These are phyloP conservation scores for Chrysolina haemoptera DNA, from an alignment of 2,888 invertebrate species.

Conservation along the genomic window DNA sequence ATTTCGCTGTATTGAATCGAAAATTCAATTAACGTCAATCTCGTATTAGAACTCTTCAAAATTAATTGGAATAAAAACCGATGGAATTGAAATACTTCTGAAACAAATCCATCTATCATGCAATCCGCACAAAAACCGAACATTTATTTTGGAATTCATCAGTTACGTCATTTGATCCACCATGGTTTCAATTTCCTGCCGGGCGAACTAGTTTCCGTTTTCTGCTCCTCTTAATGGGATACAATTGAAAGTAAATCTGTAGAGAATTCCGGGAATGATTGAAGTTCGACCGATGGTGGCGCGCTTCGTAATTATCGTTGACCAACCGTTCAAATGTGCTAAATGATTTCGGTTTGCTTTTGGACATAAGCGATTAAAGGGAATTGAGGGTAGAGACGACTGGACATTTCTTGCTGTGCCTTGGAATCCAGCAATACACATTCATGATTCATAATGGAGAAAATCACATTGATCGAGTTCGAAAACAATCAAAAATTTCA, in stretches of 20 bases:
- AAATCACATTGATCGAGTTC: no score
- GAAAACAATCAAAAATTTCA: no score
- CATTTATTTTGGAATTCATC: conserved; percentile 26
- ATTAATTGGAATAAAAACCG: not conserved
- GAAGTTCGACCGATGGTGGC: not conserved
- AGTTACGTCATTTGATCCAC: conserved; percentile 34
- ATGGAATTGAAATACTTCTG: not conserved
- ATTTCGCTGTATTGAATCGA: no score
- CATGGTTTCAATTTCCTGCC: conserved; percentile 41
- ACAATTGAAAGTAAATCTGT: conserved; percentile 26
- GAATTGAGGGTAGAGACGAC: not conserved
- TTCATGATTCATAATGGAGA: no score
- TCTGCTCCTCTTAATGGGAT: conserved; percentile 27
- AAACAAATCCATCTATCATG: not conserved
- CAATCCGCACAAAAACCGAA: not conserved
- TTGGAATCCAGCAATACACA: not conserved
- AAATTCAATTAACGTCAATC: no score
- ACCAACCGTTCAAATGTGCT: not conserved
- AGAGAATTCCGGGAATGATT: conserved; percentile 17
- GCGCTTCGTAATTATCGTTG: not conserved
- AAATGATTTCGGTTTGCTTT: conserved; percentile 1
- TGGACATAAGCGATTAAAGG: conserved; percentile 1
- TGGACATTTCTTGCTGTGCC: not conserved
- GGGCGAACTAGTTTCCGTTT: conserved; percentile 35
- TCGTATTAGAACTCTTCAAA: no score